These are phyloP conservation scores for Takifugu flavidus DNA, from an alignment of 2,113 vertebrate genomes.

Conservation along the genomic window DNA sequence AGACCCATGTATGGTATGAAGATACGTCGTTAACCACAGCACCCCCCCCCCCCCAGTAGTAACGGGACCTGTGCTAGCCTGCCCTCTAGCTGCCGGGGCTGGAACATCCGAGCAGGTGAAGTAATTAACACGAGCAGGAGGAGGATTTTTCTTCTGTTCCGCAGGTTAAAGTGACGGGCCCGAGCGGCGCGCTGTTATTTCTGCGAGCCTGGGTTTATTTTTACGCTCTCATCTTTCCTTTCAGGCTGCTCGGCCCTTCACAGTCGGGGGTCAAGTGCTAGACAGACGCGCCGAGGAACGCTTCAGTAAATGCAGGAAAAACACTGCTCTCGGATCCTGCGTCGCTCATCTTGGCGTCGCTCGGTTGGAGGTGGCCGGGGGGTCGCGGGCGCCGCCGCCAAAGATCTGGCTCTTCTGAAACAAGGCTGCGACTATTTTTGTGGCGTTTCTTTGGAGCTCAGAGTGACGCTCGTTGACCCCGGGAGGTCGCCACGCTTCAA, in stretches of 20 bases:
- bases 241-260: slow-evolving; percentile 4
- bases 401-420: neutral
- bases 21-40: slow-evolving; percentile 2
- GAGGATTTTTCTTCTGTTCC: slow-evolving; percentile 4
- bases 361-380: neutral
- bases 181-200: slow-evolving; percentile 24
- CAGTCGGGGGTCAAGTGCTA: slow-evolving; percentile 23
- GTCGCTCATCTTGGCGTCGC: neutral
- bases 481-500: neutral
- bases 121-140: neutral
- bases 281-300: neutral
- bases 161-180: neutral
- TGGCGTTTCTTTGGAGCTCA: slow-evolving; percentile 1
- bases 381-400: slow-evolving; percentile 3
- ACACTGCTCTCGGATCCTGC: slow-evolving; percentile 9
- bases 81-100: slow-evolving; percentile 57
- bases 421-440: neutral
- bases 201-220: slow-evolving; percentile 29
- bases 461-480: neutral
- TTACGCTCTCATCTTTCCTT: slow-evolving; percentile 17
- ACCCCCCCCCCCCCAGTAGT: too few species aligned
- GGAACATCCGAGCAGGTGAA: slow-evolving; percentile 19
- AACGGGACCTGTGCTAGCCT: slow-evolving; percentile 43
- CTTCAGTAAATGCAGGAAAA: slow-evolving; percentile 13
- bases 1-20: slow-evolving; percentile 1